phyloP scores from a whole-genome alignment of 2,113 vertebrate species.

The Aldabrachelys gigantea region DNA sequence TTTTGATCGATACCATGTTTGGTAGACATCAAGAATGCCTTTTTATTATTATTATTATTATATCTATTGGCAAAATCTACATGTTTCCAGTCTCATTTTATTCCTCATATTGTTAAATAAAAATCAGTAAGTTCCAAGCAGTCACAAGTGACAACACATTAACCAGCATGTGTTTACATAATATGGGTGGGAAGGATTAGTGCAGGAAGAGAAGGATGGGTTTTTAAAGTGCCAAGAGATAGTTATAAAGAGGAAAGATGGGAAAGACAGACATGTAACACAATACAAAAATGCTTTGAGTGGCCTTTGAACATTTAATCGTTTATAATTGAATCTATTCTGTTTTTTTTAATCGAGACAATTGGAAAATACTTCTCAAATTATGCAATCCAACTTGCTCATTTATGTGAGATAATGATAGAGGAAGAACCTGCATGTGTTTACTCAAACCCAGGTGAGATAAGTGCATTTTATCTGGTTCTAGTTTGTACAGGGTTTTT shows the following conservation, averaged over 20 bases:
- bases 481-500: neutral
- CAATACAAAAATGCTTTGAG: neutral
- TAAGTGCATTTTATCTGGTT: neutral
- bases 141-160: neutral
- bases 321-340: constrained; percentile 14
- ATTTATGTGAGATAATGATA: neutral
- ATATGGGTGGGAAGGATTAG: constrained; percentile 52
- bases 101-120: neutral
- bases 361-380: neutral
- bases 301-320: constrained; percentile 44
- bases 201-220: constrained; percentile 56
- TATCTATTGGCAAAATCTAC: neutral
- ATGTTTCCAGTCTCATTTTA: neutral
- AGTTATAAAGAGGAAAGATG: constrained; percentile 23
- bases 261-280: constrained; percentile 40
- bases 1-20: neutral
- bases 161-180: neutral
- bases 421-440: neutral
- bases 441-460: neutral
- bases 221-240: constrained; percentile 29
- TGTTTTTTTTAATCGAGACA: constrained; percentile 3
- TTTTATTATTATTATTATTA: neutral
- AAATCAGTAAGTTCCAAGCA: neutral
- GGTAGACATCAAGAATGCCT: neutral
- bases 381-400: neutral